Evolutionary conservation across 53 echinoderm and acorn worm genomes (phyloP).

Genomic region (Pentamera pediparva): DNA sequence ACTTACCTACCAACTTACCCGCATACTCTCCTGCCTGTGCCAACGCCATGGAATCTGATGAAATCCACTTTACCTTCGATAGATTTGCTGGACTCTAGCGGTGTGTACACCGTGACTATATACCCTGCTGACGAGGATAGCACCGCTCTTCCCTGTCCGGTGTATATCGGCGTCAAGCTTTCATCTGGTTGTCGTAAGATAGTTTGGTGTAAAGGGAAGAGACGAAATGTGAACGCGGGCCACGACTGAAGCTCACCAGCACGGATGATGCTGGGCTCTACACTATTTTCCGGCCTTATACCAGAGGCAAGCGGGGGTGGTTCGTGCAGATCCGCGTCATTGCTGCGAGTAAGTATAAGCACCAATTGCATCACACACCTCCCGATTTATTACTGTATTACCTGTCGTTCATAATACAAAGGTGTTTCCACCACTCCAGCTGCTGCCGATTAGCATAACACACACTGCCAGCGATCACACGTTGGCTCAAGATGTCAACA

Average conservation of each 20-base stretch:
- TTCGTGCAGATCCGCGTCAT: neutral
- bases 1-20: no score
- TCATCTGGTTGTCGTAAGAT: neutral
- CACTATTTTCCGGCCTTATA: neutral
- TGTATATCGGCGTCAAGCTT: neutral
- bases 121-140: neutral
- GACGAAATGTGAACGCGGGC: neutral
- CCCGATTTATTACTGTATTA: no score
- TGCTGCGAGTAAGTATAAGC: neutral
- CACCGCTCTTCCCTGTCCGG: no score
- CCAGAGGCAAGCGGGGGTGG: neutral
- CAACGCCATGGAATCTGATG: no score
- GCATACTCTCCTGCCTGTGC: no score
- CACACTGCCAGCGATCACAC: no score
- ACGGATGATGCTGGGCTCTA: neutral
- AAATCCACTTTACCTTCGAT: no score
- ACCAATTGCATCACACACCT: no score
- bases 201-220: neutral
- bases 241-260: neutral
- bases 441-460: no score
- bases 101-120: neutral
- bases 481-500: no score
- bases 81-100: neutral
- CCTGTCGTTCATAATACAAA: no score
- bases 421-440: no score